These are phyloP conservation scores for Matsumurasca onukii DNA, from an alignment of 1,140 invertebrate species.

Conservation along the genomic window DNA sequence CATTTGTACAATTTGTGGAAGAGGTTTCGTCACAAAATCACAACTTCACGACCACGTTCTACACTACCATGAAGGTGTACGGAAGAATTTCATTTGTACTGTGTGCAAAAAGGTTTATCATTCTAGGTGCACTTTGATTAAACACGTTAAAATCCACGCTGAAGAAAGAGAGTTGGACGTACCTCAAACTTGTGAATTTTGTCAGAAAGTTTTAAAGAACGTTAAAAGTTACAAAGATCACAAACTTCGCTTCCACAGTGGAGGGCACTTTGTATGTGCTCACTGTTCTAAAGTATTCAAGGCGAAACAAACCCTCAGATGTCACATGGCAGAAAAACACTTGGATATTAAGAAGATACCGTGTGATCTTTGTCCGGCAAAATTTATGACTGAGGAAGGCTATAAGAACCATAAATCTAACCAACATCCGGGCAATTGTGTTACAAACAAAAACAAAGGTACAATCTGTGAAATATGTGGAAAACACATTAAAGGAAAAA, in stretches of 20 bases:
- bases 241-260: no score
- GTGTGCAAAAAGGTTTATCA: neutral
- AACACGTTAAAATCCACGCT: neutral
- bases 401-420: no score
- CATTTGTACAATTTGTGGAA: neutral
- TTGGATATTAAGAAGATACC: neutral
- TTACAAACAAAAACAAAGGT: neutral
- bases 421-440: neutral
- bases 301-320: neutral
- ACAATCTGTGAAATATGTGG: constrained; percentile 1
- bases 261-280: neutral
- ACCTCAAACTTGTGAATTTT: neutral
- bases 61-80: neutral
- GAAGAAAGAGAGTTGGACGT: neutral
- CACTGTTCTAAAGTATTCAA: neutral
- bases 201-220: neutral
- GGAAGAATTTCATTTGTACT: neutral
- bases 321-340: neutral
- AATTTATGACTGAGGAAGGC: no score
- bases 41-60: neutral
- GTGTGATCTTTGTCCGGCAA: no score
- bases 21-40: neutral
- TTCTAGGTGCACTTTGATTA: neutral
- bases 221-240: neutral
- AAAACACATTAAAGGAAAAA: neutral